phyloP scores from a whole-genome alignment of 1,140 invertebrate genomes.

The Brevipalpus yothersi region DNA sequence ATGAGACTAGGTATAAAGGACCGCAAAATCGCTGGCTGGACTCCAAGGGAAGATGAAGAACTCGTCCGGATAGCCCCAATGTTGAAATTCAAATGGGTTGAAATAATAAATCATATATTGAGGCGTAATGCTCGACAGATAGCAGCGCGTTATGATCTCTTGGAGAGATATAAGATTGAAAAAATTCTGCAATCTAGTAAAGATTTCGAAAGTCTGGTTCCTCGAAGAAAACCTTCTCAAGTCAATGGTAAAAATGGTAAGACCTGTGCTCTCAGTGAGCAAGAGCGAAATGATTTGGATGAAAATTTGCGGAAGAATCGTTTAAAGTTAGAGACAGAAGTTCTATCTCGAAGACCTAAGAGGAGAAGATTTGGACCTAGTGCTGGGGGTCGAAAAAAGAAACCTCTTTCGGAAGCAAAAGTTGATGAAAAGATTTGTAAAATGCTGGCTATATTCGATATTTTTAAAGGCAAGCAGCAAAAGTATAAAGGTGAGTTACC shows the following conservation, averaged over 20 bases:
- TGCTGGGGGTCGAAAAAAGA: background rate
- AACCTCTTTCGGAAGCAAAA: background rate
- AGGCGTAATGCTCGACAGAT: conserved; percentile 1
- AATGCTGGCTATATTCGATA: background rate
- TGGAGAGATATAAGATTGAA: background rate
- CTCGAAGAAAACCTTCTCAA: background rate
- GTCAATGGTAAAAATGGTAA: background rate
- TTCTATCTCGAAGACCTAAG: background rate
- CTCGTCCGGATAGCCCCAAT: background rate
- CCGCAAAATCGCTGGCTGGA: conserved; percentile 4
- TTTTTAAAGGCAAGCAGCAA: background rate
- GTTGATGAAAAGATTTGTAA: background rate
- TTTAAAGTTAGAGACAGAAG: background rate
- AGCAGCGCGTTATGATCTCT: background rate
- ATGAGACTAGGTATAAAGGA: background rate
- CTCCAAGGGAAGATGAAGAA: background rate
- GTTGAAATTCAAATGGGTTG: background rate
- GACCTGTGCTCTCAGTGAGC: background rate
- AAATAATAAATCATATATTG: background rate
- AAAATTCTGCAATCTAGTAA: background rate
- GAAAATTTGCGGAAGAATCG: background rate
- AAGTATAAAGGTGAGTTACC: background rate
- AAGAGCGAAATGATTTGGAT: background rate
- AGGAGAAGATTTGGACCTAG: background rate
- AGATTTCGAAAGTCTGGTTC: background rate